Conservation (phyloP, 2,888 invertebrate species). For the Bombyx huttoni region DNA sequence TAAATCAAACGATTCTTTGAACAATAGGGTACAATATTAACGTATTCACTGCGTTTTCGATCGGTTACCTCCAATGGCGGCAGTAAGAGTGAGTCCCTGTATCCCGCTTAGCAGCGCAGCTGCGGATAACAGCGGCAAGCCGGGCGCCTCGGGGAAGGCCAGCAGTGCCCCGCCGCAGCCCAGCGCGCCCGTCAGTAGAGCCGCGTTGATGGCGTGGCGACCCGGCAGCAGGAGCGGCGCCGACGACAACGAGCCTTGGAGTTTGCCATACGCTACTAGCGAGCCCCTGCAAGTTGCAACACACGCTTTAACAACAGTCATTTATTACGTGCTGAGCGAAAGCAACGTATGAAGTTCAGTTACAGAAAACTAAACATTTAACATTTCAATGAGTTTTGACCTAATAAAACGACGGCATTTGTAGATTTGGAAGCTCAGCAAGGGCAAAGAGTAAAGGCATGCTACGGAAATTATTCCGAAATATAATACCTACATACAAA, state of each 20-base stretch:
- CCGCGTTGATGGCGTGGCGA: constrained; percentile 82
- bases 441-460: no score
- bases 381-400: no score
- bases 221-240: constrained; percentile 87
- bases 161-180: constrained; percentile 79
- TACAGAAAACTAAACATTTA: no score
- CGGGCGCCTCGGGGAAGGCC: constrained; percentile 75
- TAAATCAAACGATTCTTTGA: no score
- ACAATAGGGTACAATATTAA: no score
- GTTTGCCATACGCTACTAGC: constrained; percentile 90
- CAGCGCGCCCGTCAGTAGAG: constrained; percentile 77
- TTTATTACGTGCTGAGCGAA: no score
- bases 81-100: constrained; percentile 90
- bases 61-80: constrained; percentile 86
- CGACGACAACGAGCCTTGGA: constrained; percentile 85
- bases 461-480: no score
- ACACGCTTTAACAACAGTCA: not conserved
- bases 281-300: constrained; percentile 76
- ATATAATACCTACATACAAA: no score
- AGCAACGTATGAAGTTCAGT: no score
- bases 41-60: not conserved
- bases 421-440: no score
- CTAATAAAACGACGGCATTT: no score
- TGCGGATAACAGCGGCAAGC: constrained; percentile 80
- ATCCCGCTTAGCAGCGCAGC: constrained; percentile 83